Conservation (phyloP, 2,113 vertebrate species). For the rabbit (Oryctolagus cuniculus) region mOryCun1.1 NC_091439.1:88881501-88882000, state of each 20-base stretch:
- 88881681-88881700: background rate
- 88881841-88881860: background rate
- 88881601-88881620: background rate
- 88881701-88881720: too few relatives aligned
- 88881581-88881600: background rate
- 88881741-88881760: too few relatives aligned
- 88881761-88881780: background rate
- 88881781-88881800: background rate
- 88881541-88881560: background rate
- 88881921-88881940: background rate
- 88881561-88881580: background rate
- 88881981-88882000: rapidly evolving
- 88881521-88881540: background rate
- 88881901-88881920: background rate
- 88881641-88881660: background rate
- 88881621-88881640: background rate
- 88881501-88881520: too few relatives aligned
- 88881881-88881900: constrained; percentile 19
- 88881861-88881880: constrained; percentile 21
- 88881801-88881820: constrained; percentile 17
- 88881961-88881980: background rate
- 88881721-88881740: background rate
- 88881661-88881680: background rate
- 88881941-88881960: background rate
- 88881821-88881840: background rate